Conservation (phyloP, 2,797 vertebrate species). For the Propithecus perrieri region DNA sequence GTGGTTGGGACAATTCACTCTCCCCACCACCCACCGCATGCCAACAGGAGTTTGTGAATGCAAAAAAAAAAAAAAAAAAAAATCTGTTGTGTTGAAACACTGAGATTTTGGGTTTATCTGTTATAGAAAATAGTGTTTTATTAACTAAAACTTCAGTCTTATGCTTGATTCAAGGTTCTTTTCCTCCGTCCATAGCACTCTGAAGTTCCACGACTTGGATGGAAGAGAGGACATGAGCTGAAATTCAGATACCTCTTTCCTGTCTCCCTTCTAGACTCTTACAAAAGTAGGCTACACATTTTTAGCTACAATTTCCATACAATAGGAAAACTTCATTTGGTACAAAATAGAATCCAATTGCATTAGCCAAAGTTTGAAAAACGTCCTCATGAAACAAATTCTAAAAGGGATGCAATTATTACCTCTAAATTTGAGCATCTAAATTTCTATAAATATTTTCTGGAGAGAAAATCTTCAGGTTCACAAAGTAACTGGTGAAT, state of each 20-base stretch:
- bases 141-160: not conserved
- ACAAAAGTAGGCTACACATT: not conserved
- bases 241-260: not conserved
- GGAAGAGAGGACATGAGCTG: accelerated
- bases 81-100: not conserved
- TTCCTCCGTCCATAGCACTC: not conserved
- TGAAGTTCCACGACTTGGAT: not conserved
- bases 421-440: not conserved
- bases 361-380: not conserved
- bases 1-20: not conserved
- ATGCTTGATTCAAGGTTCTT: not conserved
- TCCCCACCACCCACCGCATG: too few species aligned
- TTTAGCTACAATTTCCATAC: not conserved
- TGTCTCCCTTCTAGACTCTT: not conserved
- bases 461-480: not conserved
- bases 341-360: not conserved
- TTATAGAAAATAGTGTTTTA: not conserved
- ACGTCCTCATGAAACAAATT: not conserved
- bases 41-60: not conserved
- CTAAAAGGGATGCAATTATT: not conserved
- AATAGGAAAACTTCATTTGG: not conserved
- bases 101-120: not conserved
- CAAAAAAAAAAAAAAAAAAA: not conserved
- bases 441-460: slow-evolving; percentile 34
- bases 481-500: not conserved